A percentile compares a stretch with the other conserved stretches of the same genome.
phyloP scores from a whole-genome alignment of 2,888 invertebrate species.

The Chaetogeoica ovagalla region DNA sequence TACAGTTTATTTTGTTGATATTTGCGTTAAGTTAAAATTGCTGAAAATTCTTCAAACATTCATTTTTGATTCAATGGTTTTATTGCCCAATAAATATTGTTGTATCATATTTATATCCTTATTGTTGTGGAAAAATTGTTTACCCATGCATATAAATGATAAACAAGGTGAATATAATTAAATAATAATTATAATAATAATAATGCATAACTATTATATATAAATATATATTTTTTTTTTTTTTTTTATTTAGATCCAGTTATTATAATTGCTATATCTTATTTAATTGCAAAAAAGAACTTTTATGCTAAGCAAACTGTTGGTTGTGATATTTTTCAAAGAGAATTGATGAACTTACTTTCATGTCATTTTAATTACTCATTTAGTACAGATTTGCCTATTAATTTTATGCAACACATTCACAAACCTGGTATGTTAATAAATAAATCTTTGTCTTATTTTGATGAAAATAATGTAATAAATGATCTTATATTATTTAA shows the following conservation, averaged over 20 bases:
- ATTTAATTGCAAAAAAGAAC: slow-evolving; percentile 39
- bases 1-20: slow-evolving; percentile 30
- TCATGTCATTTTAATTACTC: slow-evolving; percentile 36
- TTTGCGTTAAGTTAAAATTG: slow-evolving; percentile 20
- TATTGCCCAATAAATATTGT: slow-evolving; percentile 44
- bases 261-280: slow-evolving; percentile 9
- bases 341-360: slow-evolving; percentile 39
- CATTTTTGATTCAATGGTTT: slow-evolving; percentile 46
- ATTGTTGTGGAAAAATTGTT: slow-evolving; percentile 39
- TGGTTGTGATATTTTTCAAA: slow-evolving; percentile 36
- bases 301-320: slow-evolving; percentile 15
- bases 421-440: slow-evolving; percentile 30
- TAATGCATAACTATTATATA: too few relatives aligned
- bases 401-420: slow-evolving; percentile 28
- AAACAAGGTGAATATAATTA: slow-evolving; percentile 36
- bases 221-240: too few relatives aligned
- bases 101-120: slow-evolving; percentile 38
- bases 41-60: slow-evolving; percentile 38
- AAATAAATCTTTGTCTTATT: background rate
- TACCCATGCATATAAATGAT: slow-evolving; percentile 23
- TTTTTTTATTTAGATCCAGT: slow-evolving; percentile 32
- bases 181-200: background rate
- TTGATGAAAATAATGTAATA: background rate
- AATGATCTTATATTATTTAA: background rate
- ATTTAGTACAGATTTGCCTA: slow-evolving; percentile 16